These are phyloP conservation scores for Sycophila sp. DNA, from an alignment of 1,140 invertebrate species.

Conservation along the genomic window DNA sequence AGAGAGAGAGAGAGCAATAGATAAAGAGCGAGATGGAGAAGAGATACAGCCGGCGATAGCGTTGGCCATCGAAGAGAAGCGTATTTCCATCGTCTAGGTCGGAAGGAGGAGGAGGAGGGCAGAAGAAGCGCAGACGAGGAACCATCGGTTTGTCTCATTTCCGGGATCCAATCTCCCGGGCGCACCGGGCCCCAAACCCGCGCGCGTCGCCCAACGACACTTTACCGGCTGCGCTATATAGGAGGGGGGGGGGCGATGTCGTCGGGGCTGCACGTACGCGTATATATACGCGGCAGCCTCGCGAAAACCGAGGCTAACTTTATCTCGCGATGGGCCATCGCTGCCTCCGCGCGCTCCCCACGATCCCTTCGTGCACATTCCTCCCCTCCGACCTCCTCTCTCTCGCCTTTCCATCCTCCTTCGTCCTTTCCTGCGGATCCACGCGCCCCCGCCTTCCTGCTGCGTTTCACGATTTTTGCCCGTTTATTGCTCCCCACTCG, in stretches of 20 bases:
- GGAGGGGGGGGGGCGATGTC: neutral
- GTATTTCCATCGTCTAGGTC: slow-evolving; percentile 49
- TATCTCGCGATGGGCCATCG: neutral
- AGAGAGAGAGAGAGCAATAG: neutral
- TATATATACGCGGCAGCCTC: neutral
- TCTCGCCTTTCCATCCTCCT: no score
- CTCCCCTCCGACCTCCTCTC: no score
- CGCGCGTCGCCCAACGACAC: slow-evolving; percentile 2
- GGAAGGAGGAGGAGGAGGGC: neutral
- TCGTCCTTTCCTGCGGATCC: no score
- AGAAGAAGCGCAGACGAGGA: slow-evolving; percentile 40
- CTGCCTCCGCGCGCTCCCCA: no score
- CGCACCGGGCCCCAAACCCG: neutral
- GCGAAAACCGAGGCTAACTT: neutral
- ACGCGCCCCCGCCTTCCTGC: no score
- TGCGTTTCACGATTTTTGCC: no score
- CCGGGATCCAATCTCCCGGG: slow-evolving; percentile 60
- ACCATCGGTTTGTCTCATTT: slow-evolving; percentile 65
- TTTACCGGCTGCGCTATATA: neutral
- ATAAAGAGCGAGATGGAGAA: slow-evolving; percentile 39
- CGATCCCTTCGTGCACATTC: no score
- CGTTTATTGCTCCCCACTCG: no score
- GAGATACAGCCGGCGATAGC: slow-evolving; percentile 59
- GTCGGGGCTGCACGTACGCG: no score
- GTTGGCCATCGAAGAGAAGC: slow-evolving; percentile 54